A percentile compares a stretch with the other conserved stretches of the same genome.
Evolutionary conservation across 1,140 invertebrate genomes (phyloP).

Genomic region (Scylla paramamosain): DNA sequence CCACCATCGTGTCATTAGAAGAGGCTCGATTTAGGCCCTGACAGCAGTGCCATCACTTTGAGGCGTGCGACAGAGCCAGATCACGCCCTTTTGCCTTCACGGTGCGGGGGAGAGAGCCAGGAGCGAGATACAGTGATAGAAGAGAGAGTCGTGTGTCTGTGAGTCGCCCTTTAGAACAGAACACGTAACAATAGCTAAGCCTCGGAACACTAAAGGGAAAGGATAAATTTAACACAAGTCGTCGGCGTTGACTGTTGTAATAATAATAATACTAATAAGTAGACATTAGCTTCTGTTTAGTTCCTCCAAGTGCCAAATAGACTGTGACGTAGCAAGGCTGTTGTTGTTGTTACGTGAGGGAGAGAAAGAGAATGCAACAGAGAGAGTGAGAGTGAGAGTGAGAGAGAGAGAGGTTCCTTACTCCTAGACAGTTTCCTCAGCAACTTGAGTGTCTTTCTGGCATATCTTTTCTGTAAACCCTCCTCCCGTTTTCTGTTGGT

Average conservation of each 20-base stretch:
- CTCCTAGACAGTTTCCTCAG: neutral
- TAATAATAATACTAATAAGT: neutral
- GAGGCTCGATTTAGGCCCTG: neutral
- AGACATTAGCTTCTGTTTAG: neutral
- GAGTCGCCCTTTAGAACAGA: neutral
- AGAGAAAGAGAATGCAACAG: neutral
- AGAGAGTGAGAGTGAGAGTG: neutral
- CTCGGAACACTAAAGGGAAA: too few species aligned
- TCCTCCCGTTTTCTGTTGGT: neutral
- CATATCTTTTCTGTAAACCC: neutral
- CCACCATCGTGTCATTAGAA: neutral
- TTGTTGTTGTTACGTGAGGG: too few species aligned
- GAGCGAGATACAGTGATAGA: neutral
- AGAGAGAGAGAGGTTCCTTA: neutral
- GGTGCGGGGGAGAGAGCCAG: neutral
- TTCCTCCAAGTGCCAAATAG: constrained; percentile 13
- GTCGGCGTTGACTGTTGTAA: neutral
- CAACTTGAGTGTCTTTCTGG: too few species aligned
- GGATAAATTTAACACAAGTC: neutral
- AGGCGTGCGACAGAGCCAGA: neutral
- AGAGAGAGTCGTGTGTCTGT: neutral
- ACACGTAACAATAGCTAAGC: too few species aligned
- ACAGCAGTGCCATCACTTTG: neutral
- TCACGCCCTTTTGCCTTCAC: too few species aligned
- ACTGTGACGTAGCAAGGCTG: neutral